phyloP scores from a whole-genome alignment of 2,113 vertebrate species.

The Callionymus lyra region DNA sequence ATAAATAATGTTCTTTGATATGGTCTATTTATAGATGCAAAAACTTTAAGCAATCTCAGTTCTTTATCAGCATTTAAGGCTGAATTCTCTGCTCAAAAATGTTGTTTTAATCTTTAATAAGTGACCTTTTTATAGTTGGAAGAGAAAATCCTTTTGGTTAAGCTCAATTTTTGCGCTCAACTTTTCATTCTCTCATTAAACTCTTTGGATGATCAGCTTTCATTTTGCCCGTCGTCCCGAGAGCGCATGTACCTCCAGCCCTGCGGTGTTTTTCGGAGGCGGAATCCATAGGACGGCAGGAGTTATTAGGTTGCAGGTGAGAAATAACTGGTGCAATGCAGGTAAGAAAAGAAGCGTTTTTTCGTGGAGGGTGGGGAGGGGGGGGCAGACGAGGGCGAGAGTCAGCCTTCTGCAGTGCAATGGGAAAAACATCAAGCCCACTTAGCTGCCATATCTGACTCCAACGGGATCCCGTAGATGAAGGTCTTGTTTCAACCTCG shows the following conservation, averaged over 20 bases:
- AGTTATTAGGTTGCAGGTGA: constrained; percentile 53
- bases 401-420: constrained; percentile 51
- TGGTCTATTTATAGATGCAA: too few species aligned
- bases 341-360: constrained; percentile 43
- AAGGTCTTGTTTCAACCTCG: constrained; percentile 29
- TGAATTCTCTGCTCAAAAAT: too few species aligned
- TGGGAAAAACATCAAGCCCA: constrained; percentile 50
- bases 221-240: constrained; percentile 12
- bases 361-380: too few species aligned
- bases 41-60: too few species aligned
- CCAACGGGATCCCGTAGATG: constrained; percentile 22
- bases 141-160: too few species aligned
- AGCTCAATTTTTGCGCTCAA: too few species aligned
- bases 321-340: constrained; percentile 68
- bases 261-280: constrained; percentile 30
- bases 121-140: too few species aligned
- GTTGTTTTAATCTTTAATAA: too few species aligned
- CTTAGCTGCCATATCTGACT: constrained; percentile 41
- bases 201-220: constrained; percentile 15
- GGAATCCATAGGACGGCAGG: constrained; percentile 40
- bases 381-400: constrained; percentile 11
- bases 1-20: too few species aligned
- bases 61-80: too few species aligned
- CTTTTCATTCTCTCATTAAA: too few species aligned
- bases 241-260: constrained; percentile 22